Evolutionary conservation across 2,797 vertebrate species (phyloP).

Genomic region (Ptychobarbus kaznakovi): DNA sequence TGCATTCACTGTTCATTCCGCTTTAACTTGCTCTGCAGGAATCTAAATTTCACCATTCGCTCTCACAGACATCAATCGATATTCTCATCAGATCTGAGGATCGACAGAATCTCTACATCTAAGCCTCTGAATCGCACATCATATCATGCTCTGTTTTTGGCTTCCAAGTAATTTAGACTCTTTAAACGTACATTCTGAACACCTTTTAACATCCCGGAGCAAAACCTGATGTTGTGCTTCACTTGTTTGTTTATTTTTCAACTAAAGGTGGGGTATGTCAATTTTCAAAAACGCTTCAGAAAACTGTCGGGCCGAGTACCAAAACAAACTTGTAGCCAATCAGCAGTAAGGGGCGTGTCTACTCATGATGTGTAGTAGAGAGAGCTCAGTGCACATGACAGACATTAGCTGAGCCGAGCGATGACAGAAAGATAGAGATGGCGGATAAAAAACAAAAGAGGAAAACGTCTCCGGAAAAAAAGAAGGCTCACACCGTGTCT

Average conservation of each 20-base stretch:
- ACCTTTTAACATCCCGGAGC: background rate
- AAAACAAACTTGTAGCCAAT: too few relatives aligned
- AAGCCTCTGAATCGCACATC: background rate
- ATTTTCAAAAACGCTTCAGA: too few relatives aligned
- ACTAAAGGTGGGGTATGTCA: background rate
- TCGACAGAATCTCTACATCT: conserved; percentile 7
- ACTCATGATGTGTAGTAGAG: too few relatives aligned
- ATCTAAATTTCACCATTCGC: conserved; percentile 53
- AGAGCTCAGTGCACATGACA: too few relatives aligned
- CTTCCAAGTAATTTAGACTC: background rate
- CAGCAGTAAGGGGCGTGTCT: too few relatives aligned
- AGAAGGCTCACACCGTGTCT: too few relatives aligned
- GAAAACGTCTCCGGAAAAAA: too few relatives aligned
- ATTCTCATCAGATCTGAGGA: conserved; percentile 5
- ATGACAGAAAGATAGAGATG: too few relatives aligned
- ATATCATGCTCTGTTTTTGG: background rate
- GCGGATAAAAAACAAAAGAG: too few relatives aligned
- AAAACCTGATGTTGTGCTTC: background rate
- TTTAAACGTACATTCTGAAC: background rate
- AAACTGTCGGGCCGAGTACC: too few relatives aligned
- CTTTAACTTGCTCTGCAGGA: conserved; percentile 57
- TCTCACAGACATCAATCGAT: conserved; percentile 26
- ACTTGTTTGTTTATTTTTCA: background rate
- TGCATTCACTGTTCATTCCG: conserved; percentile 40
- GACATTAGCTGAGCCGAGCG: too few relatives aligned